Evolutionary conservation across 1,140 invertebrate species (phyloP).

Genomic region (Adelges cooleyi): DNA sequence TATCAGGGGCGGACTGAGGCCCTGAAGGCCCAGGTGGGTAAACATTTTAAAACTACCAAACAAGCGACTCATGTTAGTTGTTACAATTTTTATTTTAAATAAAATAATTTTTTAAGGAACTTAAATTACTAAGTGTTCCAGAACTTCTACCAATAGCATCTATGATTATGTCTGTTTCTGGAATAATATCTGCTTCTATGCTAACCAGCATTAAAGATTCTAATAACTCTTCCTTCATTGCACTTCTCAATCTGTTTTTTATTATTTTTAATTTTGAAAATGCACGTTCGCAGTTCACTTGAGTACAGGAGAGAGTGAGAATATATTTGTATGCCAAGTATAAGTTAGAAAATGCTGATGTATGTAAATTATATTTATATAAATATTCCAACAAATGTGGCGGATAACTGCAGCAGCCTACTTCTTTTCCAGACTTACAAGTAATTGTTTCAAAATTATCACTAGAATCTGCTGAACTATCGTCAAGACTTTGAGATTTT

Average conservation of each 20-base stretch:
- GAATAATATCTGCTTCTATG: too few species aligned
- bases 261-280: conserved; percentile 17
- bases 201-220: background rate
- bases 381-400: background rate
- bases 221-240: conserved; percentile 2
- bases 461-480: background rate
- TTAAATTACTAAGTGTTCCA: too few species aligned
- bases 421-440: background rate
- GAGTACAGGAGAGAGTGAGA: background rate
- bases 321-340: conserved; percentile 14
- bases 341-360: background rate
- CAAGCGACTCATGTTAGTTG: too few species aligned
- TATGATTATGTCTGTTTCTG: too few species aligned
- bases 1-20: too few species aligned
- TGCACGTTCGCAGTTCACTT: background rate
- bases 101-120: too few species aligned
- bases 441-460: background rate
- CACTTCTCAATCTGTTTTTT: conserved; percentile 8
- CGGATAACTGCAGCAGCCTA: background rate
- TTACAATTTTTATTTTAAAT: too few species aligned
- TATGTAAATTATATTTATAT: background rate
- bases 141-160: too few species aligned
- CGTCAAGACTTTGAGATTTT: background rate
- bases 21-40: too few species aligned
- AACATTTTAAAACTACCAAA: too few species aligned